Conservation (phyloP, 2,888 invertebrate genomes). For the Ephialtes manifestator region DNA sequence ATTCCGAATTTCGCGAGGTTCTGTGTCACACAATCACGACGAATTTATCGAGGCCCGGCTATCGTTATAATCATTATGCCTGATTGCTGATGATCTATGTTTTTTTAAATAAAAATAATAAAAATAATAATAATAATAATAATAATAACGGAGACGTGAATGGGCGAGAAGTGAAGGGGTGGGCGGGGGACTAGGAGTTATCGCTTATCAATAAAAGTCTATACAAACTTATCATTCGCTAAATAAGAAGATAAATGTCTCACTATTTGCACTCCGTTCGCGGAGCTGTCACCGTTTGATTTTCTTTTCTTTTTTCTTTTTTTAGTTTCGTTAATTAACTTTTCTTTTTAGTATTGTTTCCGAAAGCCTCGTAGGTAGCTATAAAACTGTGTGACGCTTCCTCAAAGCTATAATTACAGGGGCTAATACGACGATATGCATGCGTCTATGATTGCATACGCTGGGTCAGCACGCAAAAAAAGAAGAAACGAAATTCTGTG, state of each 20-base stretch:
- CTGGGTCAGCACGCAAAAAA: slow-evolving; percentile 57
- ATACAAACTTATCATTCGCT: slow-evolving; percentile 63
- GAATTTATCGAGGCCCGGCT: slow-evolving; percentile 45
- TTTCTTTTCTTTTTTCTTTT: slow-evolving; percentile 12
- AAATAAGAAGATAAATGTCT: slow-evolving; percentile 64
- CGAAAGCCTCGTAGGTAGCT: slow-evolving; percentile 58
- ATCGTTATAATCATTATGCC: slow-evolving; percentile 46
- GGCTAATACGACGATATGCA: slow-evolving; percentile 53
- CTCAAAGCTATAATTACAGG: slow-evolving; percentile 49
- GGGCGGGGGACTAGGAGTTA: slow-evolving; percentile 65
- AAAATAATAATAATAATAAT: slow-evolving; percentile 38
- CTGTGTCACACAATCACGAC: slow-evolving; percentile 33
- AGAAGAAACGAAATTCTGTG: slow-evolving; percentile 43
- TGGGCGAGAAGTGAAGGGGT: slow-evolving; percentile 25
- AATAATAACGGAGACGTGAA: slow-evolving; percentile 53
- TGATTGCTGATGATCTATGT: slow-evolving; percentile 27
- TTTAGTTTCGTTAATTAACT: slow-evolving; percentile 19
- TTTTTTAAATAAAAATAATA: slow-evolving; percentile 12
- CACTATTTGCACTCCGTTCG: slow-evolving; percentile 61
- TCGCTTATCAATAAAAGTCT: slow-evolving; percentile 66
- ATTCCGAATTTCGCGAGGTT: slow-evolving; percentile 42
- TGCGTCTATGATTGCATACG: slow-evolving; percentile 59
- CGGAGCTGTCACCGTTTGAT: slow-evolving; percentile 62
- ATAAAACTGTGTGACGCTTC: slow-evolving; percentile 54
- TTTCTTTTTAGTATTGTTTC: slow-evolving; percentile 14